Evolutionary conservation across 2,113 vertebrate species (phyloP), one percentile per base, ranked within the genome.

Genomic region (Mustela lutreola): DNA sequence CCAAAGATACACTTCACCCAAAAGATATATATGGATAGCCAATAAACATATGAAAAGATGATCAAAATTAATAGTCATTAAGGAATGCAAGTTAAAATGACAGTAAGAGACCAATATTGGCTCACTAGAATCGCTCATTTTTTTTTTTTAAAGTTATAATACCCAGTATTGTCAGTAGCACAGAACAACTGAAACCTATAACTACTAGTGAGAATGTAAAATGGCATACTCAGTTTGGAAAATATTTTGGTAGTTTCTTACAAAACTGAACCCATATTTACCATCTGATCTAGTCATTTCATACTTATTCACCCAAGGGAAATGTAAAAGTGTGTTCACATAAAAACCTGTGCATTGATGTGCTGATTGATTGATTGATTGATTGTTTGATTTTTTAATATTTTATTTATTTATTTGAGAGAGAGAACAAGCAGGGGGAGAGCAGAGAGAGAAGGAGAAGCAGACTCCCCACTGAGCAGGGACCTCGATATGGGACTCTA

Each of bases 11-110:
- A 50, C 8, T 36, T 88, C 28, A 94, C 11, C 28, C 92, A 85
- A 28, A 79, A 75, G 15, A 84, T 36, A 94, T 42, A n/a, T 53
- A 78, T 78, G 1, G 9, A 75, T 42, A 83, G 19, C 8, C 63
- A 75, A 73, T 79, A 84, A 56, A 56, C 24, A 63, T 31, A 48
- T 65, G 12, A 85, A 82, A 78, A 86, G 22, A 94, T 45, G 4
- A 58, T 71, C 2, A 78, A 53, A 56, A 81, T 94, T 33, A 92
- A 26, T 7, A 45, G 8, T 80, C 24, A 70, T 88, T 70, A 85
- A 50, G n/a, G 63, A 94, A 81, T 86, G 5, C 28, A 71, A 97
- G 50, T 71, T 91, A 83, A 88, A 96, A 63, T 91, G n/a, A 60
- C 26, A 91, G 12, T 65, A 45, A 83, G 42, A n/a, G 15, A 53